Base-by-base conservation (phyloP, 23 tunicate species). In the Aplidium turbinatum region DNA sequence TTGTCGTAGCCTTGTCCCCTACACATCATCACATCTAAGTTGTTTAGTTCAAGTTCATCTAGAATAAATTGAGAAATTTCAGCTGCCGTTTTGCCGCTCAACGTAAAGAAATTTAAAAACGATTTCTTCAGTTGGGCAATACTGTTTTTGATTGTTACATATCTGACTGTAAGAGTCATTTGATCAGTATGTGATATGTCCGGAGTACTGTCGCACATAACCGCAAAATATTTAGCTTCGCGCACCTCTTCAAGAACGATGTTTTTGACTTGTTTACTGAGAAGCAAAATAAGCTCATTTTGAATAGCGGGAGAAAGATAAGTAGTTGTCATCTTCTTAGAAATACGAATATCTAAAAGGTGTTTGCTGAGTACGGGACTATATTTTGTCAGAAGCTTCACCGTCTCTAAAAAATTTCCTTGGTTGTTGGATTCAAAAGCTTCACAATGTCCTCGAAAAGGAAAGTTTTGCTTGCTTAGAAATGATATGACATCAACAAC, bases 401-500 rank as follows among this genome's bases (percentile, higher is more conserved):
- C 51, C 16, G 78, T 72, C 52, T 72, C 70, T 35, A 51, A 42
- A 72, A 72, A 72, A 72, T 72, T 72, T 30, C 35, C 78, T 42
- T 72, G 78, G 51, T 72, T 72, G 28, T 42, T 72, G 51, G 78
- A 72, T 35, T 72, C 68, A 72, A 42, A 72, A 72, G 23, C 78
- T 72, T 72, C 78, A 25, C 38, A n/a, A 61, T 61, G 38, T 25
- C 38, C 38, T 26, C 38, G 38, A 25, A 25, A 26, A 61, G 38
- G 38, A 61, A 61, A n/a, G 52, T 72, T 72, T 72, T 72, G 35
- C 52, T 72, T 72, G 29, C 78, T 72, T 39, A 56, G 78, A 52
- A 56, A 56, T 42, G 19, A 11, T 56, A 56, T 56, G 78, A 56
- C 78, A 16, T 39, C 78, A 42, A 72, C 68, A 29, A 72, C 78